Conservation (phyloP, 2,888 invertebrate species). For the Clitarchus hookeri region DNA sequence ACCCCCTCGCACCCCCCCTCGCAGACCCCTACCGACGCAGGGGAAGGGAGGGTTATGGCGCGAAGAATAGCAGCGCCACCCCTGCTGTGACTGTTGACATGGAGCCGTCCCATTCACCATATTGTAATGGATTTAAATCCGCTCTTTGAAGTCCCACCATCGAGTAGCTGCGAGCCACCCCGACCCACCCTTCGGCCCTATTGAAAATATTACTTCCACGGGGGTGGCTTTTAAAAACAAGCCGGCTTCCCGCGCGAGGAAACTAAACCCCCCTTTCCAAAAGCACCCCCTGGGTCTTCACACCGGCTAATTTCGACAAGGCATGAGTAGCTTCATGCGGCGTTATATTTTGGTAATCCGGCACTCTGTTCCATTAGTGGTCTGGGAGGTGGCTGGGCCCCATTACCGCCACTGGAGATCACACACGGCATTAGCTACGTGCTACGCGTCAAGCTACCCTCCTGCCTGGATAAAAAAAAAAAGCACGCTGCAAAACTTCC, state of each 20-base stretch:
- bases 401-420: no score
- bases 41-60: background rate
- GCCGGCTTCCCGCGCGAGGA: background rate
- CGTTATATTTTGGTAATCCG: conserved; percentile 14
- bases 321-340: conserved; percentile 6
- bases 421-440: background rate
- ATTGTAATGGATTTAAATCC: conserved; percentile 34
- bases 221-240: conserved; percentile 10
- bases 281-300: background rate
- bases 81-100: conserved; percentile 33
- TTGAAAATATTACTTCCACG: conserved; percentile 1
- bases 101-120: conserved; percentile 26
- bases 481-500: no score
- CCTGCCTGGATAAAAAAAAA: no score
- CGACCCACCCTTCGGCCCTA: background rate
- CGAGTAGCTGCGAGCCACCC: background rate
- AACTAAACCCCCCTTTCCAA: background rate
- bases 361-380: background rate
- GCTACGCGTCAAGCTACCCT: background rate
- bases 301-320: background rate
- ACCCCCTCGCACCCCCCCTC: background rate
- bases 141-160: conserved; percentile 26
- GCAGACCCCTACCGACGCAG: background rate
- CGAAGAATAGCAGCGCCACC: conserved; percentile 2
- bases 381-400: background rate